Conservation (phyloP, 2,113 vertebrate genomes). For the Sphaerodactylus townsendi region DNA sequence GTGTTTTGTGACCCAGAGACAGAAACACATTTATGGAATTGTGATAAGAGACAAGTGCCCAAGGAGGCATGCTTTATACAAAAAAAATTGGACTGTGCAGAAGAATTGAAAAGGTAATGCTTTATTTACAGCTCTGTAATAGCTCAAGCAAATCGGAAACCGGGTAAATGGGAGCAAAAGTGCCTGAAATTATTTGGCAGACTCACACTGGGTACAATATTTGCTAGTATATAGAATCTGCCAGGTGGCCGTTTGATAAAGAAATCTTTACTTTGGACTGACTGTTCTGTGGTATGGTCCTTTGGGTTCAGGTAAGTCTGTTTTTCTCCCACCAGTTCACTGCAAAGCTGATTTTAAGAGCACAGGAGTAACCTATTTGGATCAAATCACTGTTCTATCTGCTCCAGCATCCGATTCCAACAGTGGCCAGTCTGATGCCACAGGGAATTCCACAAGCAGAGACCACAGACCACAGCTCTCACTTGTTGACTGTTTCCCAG, state of each 20-base stretch:
- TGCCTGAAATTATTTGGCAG: background rate
- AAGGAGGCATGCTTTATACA: background rate
- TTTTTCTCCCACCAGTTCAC: background rate
- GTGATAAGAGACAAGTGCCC: background rate
- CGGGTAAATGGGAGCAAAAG: background rate
- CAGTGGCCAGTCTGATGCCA: too few relatives aligned
- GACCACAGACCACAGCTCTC: too few relatives aligned
- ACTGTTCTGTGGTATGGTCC: background rate
- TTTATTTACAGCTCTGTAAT: constrained; percentile 32
- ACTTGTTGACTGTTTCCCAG: too few relatives aligned
- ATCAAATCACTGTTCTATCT: too few relatives aligned
- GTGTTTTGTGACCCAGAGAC: background rate
- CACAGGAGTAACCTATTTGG: too few relatives aligned
- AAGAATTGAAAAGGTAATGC: constrained; percentile 19
- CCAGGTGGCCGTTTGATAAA: background rate
- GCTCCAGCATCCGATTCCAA: too few relatives aligned
- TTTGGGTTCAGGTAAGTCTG: background rate
- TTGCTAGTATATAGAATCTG: background rate
- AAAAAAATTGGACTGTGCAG: background rate
- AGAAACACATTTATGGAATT: constrained; percentile 6
- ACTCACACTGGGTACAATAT: background rate
- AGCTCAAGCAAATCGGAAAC: constrained; percentile 20
- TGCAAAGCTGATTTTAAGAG: background rate
- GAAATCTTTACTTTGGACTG: background rate
- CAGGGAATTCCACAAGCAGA: too few relatives aligned